phyloP scores from a whole-genome alignment of 2,797 vertebrate genomes.

The Catostomus latipinnis region DNA sequence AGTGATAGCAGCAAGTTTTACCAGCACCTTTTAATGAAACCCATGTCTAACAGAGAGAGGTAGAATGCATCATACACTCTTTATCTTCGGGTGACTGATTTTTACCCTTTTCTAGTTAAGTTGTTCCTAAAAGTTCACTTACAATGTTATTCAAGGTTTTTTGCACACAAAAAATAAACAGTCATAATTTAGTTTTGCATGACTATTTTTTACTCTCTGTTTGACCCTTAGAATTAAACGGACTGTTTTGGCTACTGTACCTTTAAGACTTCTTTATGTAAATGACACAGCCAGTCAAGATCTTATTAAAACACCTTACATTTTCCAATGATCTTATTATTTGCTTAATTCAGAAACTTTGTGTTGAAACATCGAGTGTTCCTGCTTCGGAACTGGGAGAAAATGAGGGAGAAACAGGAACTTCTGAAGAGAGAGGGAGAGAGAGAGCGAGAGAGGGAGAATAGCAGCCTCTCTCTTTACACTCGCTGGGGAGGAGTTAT shows the following conservation, averaged over 20 bases:
- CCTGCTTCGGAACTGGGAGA: slow-evolving; percentile 96
- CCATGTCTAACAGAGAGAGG: slow-evolving; percentile 98
- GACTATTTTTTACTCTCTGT: not conserved
- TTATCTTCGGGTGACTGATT: not conserved
- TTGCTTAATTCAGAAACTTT: slow-evolving; percentile 84
- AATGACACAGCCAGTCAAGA: not conserved
- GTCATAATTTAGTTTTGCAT: not conserved
- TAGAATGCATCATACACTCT: slow-evolving; percentile 58
- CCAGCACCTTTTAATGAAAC: slow-evolving; percentile 95
- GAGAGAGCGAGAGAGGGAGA: slow-evolving; percentile 77
- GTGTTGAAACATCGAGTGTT: slow-evolving; percentile 95
- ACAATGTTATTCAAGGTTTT: not conserved
- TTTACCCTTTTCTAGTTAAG: not conserved
- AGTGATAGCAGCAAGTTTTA: slow-evolving; percentile 88
- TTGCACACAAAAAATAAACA: not conserved
- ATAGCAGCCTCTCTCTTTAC: slow-evolving; percentile 83
- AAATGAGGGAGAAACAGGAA: slow-evolving; percentile 94
- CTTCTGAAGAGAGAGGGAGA: slow-evolving; percentile 88
- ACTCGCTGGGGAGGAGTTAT: slow-evolving; percentile 93
- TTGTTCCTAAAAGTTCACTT: not conserved
- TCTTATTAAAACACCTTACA: not conserved
- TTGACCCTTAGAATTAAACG: not conserved
- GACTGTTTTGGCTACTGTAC: not conserved
- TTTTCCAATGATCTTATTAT: not conserved
- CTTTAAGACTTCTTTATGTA: not conserved